A percentile compares a stretch with the other conserved stretches of the same genome.
These are phyloP conservation scores for Alviniconcha strummeri DNA, from an alignment of 2,888 invertebrate species.

Conservation along the genomic window DNA sequence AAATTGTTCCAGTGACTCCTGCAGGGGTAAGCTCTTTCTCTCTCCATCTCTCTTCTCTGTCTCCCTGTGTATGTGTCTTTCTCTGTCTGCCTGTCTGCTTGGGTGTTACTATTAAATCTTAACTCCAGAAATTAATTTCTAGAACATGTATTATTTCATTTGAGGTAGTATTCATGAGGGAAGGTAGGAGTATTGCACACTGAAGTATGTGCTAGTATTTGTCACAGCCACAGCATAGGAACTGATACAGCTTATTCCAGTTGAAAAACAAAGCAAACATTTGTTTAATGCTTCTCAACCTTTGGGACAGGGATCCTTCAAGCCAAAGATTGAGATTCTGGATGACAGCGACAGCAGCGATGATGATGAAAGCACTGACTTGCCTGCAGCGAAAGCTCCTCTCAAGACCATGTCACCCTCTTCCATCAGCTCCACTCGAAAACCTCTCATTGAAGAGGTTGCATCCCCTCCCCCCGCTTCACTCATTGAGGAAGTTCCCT, in stretches of 20 bases:
- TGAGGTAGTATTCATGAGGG: no score
- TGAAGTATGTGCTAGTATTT: no score
- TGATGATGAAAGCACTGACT: constrained; percentile 14
- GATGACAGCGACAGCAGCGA: constrained; percentile 45
- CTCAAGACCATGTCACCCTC: neutral
- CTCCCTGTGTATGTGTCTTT: neutral
- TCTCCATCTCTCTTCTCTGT: neutral
- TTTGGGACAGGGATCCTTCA: constrained; percentile 41
- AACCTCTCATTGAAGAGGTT: constrained; percentile 34
- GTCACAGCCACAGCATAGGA: no score
- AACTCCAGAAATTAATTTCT: no score
- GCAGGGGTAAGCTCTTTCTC: neutral
- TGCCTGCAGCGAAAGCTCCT: neutral
- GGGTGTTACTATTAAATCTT: neutral
- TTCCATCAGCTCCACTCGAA: neutral
- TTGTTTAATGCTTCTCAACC: no score
- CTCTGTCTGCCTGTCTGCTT: neutral
- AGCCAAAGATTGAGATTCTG: constrained; percentile 60
- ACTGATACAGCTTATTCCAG: no score
- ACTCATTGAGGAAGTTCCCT: neutral
- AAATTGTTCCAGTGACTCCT: constrained; percentile 37
- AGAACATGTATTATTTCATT: no score
- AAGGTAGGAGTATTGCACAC: no score
- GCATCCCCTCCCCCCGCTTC: neutral
- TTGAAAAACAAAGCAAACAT: no score